Evolutionary conservation across 2,797 vertebrate species (phyloP), one percentile per base, ranked within the genome.

Genomic region (Tadarida brasiliensis): DNA sequence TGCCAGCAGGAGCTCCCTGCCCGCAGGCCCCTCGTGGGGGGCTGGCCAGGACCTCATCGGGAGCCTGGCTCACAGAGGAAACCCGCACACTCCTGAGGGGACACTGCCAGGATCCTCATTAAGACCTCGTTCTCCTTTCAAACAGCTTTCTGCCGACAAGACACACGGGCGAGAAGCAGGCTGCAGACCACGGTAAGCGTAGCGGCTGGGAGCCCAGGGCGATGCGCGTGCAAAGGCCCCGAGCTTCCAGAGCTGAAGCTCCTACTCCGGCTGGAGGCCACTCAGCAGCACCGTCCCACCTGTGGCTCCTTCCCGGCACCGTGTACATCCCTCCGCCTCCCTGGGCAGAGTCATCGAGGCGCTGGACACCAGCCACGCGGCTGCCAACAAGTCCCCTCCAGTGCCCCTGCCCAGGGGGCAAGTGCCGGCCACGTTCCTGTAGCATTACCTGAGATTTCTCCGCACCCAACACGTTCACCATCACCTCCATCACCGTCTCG

Each of bases 401-500:
- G 61, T 33, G 24, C 3, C 24, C 61, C 35, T 10, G 11, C 3
- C 22, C 26, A 70, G 11, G 61, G 63, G 49, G 35, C n/a, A 44
- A 49, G 47, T 35, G 24, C 22, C 30, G 44, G 74, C 6, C 19
- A 35, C 15, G 24, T 49, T 77, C 74, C 24, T 12, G 26, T 2
- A 59, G 39, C 6, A 67, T 98, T 99, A 99, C 99, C 99, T 99
- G 99, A 87, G 99, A 99, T 96, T 99, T 99, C 97, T 99, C 99
- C 96, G 99, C 99, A 90, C 99, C 99, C 54, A 99, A 98, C 2
- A 99, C 99, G 47, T 99, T 99, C 96, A 99, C 99, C 99, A 99
- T 99, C 97, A 99, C 99, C 96, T 99, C 99, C 99, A 99, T 99
- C 95, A 99, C 99, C 0, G 99, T 99, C 98, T 99, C 99, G 16